phyloP scores from a whole-genome alignment of 2,888 invertebrate genomes.

The Apodemia mormo region DNA sequence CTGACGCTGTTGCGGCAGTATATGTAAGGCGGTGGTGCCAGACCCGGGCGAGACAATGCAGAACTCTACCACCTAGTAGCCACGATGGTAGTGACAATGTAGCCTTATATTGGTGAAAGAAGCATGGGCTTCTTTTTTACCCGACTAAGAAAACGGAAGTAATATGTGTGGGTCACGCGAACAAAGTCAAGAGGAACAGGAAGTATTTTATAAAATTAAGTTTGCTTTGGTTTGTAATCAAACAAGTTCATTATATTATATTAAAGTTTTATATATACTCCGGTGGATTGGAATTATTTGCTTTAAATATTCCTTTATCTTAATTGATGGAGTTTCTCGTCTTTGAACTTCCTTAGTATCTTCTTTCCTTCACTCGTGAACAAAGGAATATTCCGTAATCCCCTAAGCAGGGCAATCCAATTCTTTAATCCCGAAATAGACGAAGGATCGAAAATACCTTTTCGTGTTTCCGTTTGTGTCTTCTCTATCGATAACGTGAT shows the following conservation, averaged over 20 bases:
- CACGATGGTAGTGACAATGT: too few relatives aligned
- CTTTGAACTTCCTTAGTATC: conserved; percentile 20
- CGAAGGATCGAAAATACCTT: conserved; percentile 11
- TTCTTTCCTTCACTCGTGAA: conserved; percentile 31
- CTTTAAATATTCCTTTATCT: conserved; percentile 1
- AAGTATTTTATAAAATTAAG: too few relatives aligned
- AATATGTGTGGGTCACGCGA: too few relatives aligned
- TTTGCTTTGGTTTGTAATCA: not conserved
- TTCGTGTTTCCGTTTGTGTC: conserved; percentile 8
- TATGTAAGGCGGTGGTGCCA: too few relatives aligned
- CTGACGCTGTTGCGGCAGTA: too few relatives aligned
- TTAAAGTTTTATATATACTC: not conserved
- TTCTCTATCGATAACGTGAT: not conserved
- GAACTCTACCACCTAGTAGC: too few relatives aligned
- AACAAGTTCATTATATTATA: not conserved
- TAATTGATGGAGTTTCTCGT: conserved; percentile 12
- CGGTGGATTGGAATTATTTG: not conserved
- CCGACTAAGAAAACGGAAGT: too few relatives aligned
- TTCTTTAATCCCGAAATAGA: conserved; percentile 14
- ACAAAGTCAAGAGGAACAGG: too few relatives aligned
- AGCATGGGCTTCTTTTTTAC: too few relatives aligned
- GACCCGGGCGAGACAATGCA: too few relatives aligned
- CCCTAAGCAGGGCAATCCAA: conserved; percentile 24
- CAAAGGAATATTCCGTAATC: conserved; percentile 38
- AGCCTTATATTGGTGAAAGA: too few relatives aligned